Evolutionary conservation across 2,797 vertebrate genomes (phyloP).

Genomic region (Aulostomus chinensis): DNA sequence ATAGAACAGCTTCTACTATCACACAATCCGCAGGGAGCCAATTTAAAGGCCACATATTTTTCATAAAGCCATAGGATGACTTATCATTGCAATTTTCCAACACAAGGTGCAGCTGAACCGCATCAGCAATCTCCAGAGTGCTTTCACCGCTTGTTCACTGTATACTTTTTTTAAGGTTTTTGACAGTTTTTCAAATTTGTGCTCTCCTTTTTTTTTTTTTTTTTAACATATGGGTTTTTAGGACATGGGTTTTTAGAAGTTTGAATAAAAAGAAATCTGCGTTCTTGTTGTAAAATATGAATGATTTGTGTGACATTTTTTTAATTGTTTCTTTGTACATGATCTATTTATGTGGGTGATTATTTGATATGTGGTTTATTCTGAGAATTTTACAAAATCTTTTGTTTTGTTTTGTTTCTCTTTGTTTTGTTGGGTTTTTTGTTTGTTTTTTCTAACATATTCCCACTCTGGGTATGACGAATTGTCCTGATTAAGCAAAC

Average conservation of each 20-base stretch:
- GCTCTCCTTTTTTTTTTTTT: constrained; percentile 15
- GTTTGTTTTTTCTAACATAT: background rate
- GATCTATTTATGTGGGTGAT: constrained; percentile 26
- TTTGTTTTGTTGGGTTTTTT: constrained; percentile 24
- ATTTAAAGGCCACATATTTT: constrained; percentile 53
- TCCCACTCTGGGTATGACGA: no score
- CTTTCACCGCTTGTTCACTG: constrained; percentile 4
- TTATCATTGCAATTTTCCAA: constrained; percentile 22
- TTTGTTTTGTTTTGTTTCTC: constrained; percentile 35
- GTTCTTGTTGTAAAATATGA: constrained; percentile 26
- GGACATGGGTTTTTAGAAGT: constrained; percentile 35
- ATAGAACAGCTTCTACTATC: constrained; percentile 17
- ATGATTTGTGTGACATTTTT: constrained; percentile 2
- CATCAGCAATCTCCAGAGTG: constrained; percentile 14
- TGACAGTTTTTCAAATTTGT: constrained; percentile 46
- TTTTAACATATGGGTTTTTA: constrained; percentile 1
- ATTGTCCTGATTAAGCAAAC: constrained; percentile 22
- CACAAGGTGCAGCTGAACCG: constrained; percentile 14
- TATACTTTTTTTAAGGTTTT: background rate
- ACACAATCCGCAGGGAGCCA: constrained; percentile 42
- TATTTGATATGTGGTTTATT: constrained; percentile 34
- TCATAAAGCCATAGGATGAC: constrained; percentile 27
- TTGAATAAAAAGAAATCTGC: constrained; percentile 39
- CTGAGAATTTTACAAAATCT: constrained; percentile 46
- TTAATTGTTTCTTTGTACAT: constrained; percentile 45